phyloP scores from a whole-genome alignment of 2,888 invertebrate species.

The Eupithecia inturbata region DNA sequence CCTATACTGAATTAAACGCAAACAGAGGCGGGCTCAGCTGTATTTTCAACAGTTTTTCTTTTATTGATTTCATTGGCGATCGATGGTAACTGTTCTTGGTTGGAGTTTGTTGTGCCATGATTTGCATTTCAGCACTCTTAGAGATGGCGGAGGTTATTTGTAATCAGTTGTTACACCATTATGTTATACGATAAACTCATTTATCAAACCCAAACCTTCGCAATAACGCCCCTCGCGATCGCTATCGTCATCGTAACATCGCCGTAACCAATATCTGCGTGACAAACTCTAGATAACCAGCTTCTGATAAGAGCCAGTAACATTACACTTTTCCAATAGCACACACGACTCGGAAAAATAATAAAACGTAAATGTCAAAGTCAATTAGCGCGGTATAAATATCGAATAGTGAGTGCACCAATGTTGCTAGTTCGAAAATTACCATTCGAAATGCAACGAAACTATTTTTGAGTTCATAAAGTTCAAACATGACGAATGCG shows the following conservation, averaged over 20 bases:
- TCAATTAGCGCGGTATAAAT: conserved; percentile 17
- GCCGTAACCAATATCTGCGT: conserved; percentile 76
- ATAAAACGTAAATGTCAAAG: conserved; percentile 37
- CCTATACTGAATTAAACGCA: background rate
- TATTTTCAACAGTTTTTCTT: conserved; percentile 2
- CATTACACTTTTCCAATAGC: conserved; percentile 63
- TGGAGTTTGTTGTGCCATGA: background rate
- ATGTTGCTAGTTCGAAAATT: conserved; percentile 3
- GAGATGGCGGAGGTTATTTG: background rate
- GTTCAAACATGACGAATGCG: conserved; percentile 66
- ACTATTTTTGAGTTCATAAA: background rate
- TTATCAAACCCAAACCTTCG: conserved; percentile 21
- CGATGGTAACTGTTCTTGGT: background rate
- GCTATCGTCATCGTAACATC: conserved; percentile 73
- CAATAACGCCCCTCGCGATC: conserved; percentile 50
- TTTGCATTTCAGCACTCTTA: background rate
- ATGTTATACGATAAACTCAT: background rate
- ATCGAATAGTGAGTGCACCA: background rate
- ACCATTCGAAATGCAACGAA: background rate
- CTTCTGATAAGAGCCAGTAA: conserved; percentile 77
- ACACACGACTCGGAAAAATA: conserved; percentile 57
- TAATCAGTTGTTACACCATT: background rate
- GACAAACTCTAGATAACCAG: conserved; percentile 78
- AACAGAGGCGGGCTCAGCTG: background rate
- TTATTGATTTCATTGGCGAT: background rate